phyloP scores from a whole-genome alignment of 1,140 invertebrate species.

The Bombus superbus region DNA sequence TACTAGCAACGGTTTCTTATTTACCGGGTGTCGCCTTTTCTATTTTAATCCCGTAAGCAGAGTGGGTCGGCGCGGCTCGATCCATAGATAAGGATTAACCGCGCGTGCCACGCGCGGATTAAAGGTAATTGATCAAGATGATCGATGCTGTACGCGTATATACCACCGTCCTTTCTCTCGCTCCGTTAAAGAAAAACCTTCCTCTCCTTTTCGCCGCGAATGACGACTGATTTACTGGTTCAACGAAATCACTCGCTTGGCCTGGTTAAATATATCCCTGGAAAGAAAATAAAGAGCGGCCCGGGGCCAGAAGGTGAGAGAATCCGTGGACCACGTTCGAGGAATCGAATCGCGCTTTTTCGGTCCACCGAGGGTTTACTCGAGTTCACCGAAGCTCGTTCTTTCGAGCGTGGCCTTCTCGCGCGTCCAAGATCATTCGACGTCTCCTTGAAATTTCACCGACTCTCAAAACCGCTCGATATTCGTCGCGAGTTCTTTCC shows the following conservation, averaged over 20 bases:
- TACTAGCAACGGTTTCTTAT: conserved; percentile 24
- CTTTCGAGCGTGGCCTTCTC: background rate
- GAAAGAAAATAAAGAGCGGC: conserved; percentile 9
- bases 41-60: conserved; percentile 36
- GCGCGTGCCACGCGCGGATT: conserved; percentile 32
- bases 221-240: conserved; percentile 36
- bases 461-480: too few relatives aligned
- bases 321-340: conserved; percentile 21
- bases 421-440: background rate
- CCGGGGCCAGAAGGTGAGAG: conserved; percentile 28
- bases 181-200: background rate
- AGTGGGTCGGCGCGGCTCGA: too few relatives aligned
- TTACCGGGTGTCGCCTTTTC: conserved; percentile 29
- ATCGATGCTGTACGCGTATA: conserved; percentile 26
- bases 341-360: conserved; percentile 28
- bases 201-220: background rate
- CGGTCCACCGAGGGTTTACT: conserved; percentile 5
- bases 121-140: conserved; percentile 46
- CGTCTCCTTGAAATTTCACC: too few relatives aligned
- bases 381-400: background rate
- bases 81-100: conserved; percentile 50
- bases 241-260: conserved; percentile 3
- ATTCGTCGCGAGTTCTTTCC: too few relatives aligned
- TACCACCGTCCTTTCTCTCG: background rate
- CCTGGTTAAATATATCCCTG: conserved; percentile 20